Evolutionary conservation across 2,113 vertebrate species (phyloP), one percentile per base, ranked within the genome.

Genomic region (Cettia cetti): DNA sequence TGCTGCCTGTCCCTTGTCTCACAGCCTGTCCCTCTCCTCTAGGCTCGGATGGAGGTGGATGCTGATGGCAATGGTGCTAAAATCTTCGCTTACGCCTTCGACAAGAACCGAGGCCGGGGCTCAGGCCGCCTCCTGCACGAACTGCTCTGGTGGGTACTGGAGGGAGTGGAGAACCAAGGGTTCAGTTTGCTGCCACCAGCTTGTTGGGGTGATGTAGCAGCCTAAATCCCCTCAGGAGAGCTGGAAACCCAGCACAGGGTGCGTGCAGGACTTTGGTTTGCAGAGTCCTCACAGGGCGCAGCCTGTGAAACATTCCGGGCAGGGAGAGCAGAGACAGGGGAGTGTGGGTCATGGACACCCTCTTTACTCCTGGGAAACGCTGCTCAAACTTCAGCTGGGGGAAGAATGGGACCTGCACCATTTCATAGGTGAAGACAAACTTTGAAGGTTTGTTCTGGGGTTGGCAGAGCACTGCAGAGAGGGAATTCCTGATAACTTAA

Each of bases 11-110:
- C 42, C 3, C 0, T 0, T 7, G 13, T 37, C 89, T 96, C 59
- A 92, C 24, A 1, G 66, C 30, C 44, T 93, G 39, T 60, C 31
- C 50, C 49, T 76, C 40, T 5, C 84, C 70, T 33, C 42, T 37
- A 99, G 99, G 99, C 99, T 47, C 99, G 99, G 13, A 99, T 99
- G 99, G 99, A 99, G 94, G 99, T 99, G 13, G 99, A 99, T 56
- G 99, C 99, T 3, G 99, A 99, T 65, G 99, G 99, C 40, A 99
- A 99, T 15, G 99, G 99, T 96, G 99, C 99, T 54, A 99, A 99
- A 97, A 99, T 99, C 92, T 99, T 99, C 92, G 99, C 99, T 5
- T 99, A 99, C 4, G 99, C 99, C 6, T 99, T 99, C 15, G 99
- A 99, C 97, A 99, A 99, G 28, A 99, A 99, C 63, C 99, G 99